Evolutionary conservation across 2,888 invertebrate genomes (phyloP).

Genomic region (Zonitis immaculata): DNA sequence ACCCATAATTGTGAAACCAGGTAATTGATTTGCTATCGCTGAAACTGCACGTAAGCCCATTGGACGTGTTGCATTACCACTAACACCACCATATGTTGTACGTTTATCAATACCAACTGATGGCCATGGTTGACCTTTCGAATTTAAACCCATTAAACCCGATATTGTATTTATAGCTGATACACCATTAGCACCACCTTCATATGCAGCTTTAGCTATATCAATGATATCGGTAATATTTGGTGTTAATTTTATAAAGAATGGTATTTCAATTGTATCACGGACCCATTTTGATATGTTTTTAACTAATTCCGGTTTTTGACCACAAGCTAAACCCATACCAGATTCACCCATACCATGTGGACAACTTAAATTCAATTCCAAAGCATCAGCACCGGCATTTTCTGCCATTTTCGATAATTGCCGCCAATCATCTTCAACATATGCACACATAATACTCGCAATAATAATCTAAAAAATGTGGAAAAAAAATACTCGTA

Average conservation of each 20-base stretch:
- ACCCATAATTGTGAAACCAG: conserved; percentile 89
- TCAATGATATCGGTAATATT: conserved; percentile 91
- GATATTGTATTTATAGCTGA: conserved; percentile 98
- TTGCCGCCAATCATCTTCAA: conserved; percentile 82
- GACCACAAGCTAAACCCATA: conserved; percentile 98
- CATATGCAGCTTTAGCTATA: conserved; percentile 86
- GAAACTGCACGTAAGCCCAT: conserved; percentile 90
- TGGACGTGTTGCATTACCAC: conserved; percentile 90
- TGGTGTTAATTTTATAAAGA: conserved; percentile 96
- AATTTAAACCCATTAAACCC: conserved; percentile 82
- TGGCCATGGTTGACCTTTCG: conserved; percentile 88
- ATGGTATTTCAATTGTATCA: conserved; percentile 81
- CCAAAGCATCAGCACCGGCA: conserved; percentile 90
- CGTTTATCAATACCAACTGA: conserved; percentile 73
- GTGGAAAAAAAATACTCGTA: no score
- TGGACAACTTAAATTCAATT: conserved; percentile 94
- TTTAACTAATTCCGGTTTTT: conserved; percentile 82
- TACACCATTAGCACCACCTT: conserved; percentile 90
- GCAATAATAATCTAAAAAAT: conserved; percentile 81
- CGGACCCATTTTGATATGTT: conserved; percentile 91
- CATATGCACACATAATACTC: conserved; percentile 91
- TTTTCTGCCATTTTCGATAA: conserved; percentile 71
- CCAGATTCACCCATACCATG: conserved; percentile 99
- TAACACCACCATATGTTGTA: conserved; percentile 91
- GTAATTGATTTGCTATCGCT: conserved; percentile 75